These are phyloP conservation scores for Macrobrachium nipponense DNA, from an alignment of 1,140 invertebrate genomes.

Conservation along the genomic window DNA sequence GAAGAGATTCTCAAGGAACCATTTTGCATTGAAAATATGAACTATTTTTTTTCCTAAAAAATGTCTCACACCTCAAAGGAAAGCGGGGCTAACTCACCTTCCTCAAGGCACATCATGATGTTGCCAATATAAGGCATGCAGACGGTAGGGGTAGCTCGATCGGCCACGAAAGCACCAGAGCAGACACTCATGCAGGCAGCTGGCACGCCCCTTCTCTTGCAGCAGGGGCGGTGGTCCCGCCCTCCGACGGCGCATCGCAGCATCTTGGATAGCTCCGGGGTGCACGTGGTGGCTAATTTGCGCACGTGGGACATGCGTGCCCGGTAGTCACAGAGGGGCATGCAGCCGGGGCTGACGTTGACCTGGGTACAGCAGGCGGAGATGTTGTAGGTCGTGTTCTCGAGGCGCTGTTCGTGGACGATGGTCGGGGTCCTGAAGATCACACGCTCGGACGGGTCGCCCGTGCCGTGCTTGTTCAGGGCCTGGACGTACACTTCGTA, in stretches of 20 bases:
- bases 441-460: conserved; percentile 79
- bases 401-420: conserved; percentile 65
- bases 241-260: conserved; percentile 79
- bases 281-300: conserved; percentile 75
- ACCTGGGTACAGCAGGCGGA: conserved; percentile 81
- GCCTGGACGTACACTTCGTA: conserved; percentile 87
- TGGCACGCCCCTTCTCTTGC: conserved; percentile 80
- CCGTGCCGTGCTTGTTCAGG: conserved; percentile 82
- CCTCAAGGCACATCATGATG: conserved; percentile 86
- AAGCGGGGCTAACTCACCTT: conserved; percentile 72
- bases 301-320: conserved; percentile 79
- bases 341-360: conserved; percentile 78
- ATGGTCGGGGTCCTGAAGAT: conserved; percentile 75
- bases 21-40: too few relatives aligned
- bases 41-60: too few relatives aligned
- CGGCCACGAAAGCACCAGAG: conserved; percentile 74
- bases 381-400: conserved; percentile 76
- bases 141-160: conserved; percentile 70
- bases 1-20: too few relatives aligned
- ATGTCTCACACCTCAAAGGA: background rate
- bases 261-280: conserved; percentile 77
- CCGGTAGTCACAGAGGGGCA: conserved; percentile 85
- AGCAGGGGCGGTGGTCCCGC: conserved; percentile 81
- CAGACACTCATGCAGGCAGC: conserved; percentile 78
- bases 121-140: conserved; percentile 85